Percentiles rank a stretch among this genome's conserved stretches.
These are phyloP conservation scores for Cyanoramphus novaezelandiae DNA, from an alignment of 2,113 vertebrate genomes.

Conservation along the genomic window DNA sequence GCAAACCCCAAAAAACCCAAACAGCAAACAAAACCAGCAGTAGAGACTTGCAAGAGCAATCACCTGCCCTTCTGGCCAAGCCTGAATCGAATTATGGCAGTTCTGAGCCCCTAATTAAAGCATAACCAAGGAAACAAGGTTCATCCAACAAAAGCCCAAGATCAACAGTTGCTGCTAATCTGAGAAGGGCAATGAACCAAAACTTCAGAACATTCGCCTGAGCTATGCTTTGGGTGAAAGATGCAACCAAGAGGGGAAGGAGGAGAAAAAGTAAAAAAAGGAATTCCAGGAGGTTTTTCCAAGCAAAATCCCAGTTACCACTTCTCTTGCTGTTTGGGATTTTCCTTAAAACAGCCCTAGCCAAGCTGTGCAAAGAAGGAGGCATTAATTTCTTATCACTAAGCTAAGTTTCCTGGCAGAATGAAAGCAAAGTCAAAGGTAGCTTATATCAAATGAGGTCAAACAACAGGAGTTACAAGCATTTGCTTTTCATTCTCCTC, in stretches of 20 bases:
- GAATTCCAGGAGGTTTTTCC: neutral
- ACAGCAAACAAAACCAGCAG: neutral
- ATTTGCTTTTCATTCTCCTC: neutral
- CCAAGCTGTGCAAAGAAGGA: neutral
- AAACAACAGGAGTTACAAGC: neutral
- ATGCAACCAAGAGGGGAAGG: neutral
- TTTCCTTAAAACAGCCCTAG: neutral
- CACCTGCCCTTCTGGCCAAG: neutral
- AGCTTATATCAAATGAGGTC: neutral
- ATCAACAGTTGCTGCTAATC: neutral
- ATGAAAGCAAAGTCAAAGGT: neutral
- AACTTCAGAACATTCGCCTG: neutral
- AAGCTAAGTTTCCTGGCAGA: neutral
- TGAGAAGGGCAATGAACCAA: neutral
- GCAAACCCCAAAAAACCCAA: neutral
- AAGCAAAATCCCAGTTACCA: neutral
- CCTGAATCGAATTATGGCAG: neutral
- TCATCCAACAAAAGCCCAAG: neutral
- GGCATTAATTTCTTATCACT: neutral
- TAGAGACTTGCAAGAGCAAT: neutral
- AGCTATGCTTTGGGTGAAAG: neutral
- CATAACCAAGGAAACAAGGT: neutral
- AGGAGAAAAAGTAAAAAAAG: neutral
- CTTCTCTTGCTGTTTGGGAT: neutral
- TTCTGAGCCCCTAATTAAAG: neutral